Conservation (phyloP, 1,140 invertebrate species). For the Babylonia areolata region DNA sequence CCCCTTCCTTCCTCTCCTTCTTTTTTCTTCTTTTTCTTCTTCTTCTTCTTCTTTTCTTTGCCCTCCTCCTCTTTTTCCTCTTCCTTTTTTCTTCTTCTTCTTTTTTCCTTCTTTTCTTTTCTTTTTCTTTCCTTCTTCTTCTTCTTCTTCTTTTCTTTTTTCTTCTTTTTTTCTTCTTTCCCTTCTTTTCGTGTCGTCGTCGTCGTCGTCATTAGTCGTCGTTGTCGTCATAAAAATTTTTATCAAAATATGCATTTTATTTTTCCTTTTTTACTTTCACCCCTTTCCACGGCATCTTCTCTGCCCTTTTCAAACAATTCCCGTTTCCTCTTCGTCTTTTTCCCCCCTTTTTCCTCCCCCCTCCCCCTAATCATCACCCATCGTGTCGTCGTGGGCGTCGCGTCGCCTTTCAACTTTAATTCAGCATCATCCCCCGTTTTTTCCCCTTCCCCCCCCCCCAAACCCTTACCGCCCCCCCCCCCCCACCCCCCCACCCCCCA, state of each 20-base stretch:
- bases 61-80: background rate
- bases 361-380: no score
- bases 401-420: no score
- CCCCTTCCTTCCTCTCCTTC: background rate
- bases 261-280: background rate
- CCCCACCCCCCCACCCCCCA: no score
- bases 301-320: slow-evolving; percentile 4
- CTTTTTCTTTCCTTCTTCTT: background rate
- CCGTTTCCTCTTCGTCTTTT: background rate
- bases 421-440: no score
- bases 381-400: no score
- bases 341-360: background rate
- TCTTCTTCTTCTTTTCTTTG: background rate
- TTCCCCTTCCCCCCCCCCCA: no score
- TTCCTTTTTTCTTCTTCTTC: background rate
- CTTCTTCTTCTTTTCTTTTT: background rate
- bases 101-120: background rate
- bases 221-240: no score
- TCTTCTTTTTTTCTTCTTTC: background rate
- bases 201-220: background rate
- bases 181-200: no score
- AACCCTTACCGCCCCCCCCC: no score
- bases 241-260: no score
- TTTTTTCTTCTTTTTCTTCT: background rate
- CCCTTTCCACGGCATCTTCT: background rate